phyloP scores from a whole-genome alignment of 2,113 vertebrate species.

The Eolophus roseicapilla region DNA sequence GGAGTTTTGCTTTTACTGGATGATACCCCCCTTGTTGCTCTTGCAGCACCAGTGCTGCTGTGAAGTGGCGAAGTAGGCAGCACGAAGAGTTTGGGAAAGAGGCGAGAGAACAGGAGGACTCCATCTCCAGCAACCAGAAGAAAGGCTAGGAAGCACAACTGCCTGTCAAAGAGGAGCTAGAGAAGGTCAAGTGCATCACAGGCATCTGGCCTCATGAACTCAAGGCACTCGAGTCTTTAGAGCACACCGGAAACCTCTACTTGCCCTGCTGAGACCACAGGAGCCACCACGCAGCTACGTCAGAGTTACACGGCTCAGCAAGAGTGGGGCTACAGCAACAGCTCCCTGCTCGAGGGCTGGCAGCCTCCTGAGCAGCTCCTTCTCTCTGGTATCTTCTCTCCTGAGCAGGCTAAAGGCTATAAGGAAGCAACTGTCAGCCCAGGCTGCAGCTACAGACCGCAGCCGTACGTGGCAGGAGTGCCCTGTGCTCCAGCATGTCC shows the following conservation, averaged over 20 bases:
- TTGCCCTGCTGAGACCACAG: neutral
- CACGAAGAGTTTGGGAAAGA: neutral
- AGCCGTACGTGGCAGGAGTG: neutral
- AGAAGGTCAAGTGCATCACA: neutral
- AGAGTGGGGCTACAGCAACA: neutral
- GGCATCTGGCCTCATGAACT: neutral
- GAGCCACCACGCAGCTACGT: neutral
- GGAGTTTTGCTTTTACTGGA: neutral
- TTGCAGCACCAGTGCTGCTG: neutral
- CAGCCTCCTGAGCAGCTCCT: neutral
- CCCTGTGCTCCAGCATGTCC: neutral
- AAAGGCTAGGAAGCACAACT: neutral
- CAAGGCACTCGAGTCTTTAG: neutral
- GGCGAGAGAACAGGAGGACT: neutral
- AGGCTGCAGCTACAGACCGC: neutral
- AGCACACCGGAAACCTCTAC: neutral
- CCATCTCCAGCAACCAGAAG: neutral
- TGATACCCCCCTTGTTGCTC: neutral
- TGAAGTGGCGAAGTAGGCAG: neutral
- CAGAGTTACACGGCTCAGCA: neutral
- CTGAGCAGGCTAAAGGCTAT: neutral
- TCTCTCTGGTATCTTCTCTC: neutral
- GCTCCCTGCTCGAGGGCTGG: neutral
- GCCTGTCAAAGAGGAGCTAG: neutral
- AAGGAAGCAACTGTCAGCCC: neutral